These are phyloP conservation scores for Archivesica marissinica DNA, from an alignment of 1,140 invertebrate genomes.

Conservation along the genomic window DNA sequence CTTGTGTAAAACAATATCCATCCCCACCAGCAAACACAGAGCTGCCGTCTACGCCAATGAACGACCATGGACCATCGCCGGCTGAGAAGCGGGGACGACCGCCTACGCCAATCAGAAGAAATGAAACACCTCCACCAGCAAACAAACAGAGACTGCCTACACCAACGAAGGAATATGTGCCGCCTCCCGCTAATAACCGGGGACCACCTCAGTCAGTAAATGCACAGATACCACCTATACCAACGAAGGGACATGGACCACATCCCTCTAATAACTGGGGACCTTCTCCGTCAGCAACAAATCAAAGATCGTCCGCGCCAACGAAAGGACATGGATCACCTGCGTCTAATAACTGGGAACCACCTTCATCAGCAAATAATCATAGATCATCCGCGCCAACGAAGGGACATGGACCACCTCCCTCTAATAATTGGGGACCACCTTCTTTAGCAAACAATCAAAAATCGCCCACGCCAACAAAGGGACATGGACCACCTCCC, in stretches of 20 bases:
- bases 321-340: neutral
- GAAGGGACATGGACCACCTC: neutral
- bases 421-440: neutral
- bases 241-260: neutral
- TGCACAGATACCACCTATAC: too few species aligned
- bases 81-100: neutral
- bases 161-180: neutral
- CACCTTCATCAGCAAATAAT: neutral
- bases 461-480: too few species aligned
- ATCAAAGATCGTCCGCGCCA: neutral
- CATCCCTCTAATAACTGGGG: neutral
- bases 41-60: too few species aligned
- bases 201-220: neutral
- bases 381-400: neutral
- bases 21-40: neutral
- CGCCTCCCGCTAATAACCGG: neutral
- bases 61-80: neutral
- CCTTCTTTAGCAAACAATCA: neutral
- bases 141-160: neutral
- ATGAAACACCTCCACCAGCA: neutral
- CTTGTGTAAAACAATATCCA: neutral
- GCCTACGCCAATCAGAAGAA: neutral
- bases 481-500: neutral
- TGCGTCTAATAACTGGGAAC: neutral
- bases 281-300: neutral